Evolutionary conservation across 2,888 invertebrate genomes (phyloP).

Genomic region (Glyphotaelius pellucidus): DNA sequence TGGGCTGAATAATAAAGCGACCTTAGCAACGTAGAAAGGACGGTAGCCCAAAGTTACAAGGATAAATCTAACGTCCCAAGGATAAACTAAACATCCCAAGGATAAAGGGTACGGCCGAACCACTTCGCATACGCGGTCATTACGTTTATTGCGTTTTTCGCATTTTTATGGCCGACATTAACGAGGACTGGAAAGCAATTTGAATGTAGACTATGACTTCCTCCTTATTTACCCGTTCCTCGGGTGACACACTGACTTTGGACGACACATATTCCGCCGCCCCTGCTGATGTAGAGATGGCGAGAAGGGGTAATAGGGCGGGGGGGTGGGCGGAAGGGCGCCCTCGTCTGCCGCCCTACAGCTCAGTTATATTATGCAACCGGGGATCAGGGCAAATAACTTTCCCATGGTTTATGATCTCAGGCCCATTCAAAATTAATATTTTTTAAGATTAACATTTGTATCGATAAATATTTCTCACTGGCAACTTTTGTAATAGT

Average conservation of each 20-base stretch:
- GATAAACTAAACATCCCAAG: neutral
- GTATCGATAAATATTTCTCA: neutral
- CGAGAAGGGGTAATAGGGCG: neutral
- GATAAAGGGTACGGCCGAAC: slow-evolving; percentile 12
- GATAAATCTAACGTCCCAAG: neutral
- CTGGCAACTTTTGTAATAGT: neutral
- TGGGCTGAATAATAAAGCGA: slow-evolving; percentile 21
- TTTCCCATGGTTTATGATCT: neutral
- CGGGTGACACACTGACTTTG: slow-evolving; percentile 64
- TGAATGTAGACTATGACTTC: slow-evolving; percentile 46
- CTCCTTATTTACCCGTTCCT: slow-evolving; percentile 60
- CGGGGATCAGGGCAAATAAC: neutral
- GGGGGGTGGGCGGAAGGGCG: slow-evolving; percentile 1
- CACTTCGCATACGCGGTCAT: slow-evolving; percentile 50
- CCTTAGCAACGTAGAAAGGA: slow-evolving; percentile 39
- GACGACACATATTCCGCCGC: slow-evolving; percentile 62
- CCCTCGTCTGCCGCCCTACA: slow-evolving; percentile 52
- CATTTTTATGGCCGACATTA: slow-evolving; percentile 60
- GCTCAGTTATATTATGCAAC: neutral
- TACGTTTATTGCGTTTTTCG: slow-evolving; percentile 54
- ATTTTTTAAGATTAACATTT: neutral
- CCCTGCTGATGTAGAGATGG: slow-evolving; percentile 7
- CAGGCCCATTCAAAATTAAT: neutral
- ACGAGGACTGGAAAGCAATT: slow-evolving; percentile 52
- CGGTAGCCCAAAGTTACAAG: neutral